Evolutionary conservation across 2,888 invertebrate species (phyloP).

Genomic region (Strigamia crassipes): DNA sequence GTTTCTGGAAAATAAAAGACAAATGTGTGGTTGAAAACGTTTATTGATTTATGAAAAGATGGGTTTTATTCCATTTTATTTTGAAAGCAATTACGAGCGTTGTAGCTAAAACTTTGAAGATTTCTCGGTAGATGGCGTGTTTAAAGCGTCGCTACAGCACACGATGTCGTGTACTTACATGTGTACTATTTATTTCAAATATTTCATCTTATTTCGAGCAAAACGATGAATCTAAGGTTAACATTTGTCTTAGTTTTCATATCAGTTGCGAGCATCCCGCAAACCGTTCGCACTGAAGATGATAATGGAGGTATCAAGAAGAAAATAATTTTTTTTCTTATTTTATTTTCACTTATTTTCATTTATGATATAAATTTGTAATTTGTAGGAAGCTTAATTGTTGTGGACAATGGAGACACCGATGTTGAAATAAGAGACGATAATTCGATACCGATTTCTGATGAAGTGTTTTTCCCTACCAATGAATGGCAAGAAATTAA

Average conservation of each 20-base stretch:
- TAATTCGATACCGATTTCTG: neutral
- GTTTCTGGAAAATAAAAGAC: neutral
- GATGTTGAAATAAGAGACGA: neutral
- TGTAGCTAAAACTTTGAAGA: too few relatives aligned
- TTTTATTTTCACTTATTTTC: neutral
- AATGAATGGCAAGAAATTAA: constrained; percentile 43
- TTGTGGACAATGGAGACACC: neutral
- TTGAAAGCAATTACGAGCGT: too few relatives aligned
- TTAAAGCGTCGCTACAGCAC: too few relatives aligned
- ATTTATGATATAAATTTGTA: neutral
- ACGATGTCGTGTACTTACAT: neutral
- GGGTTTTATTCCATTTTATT: too few relatives aligned
- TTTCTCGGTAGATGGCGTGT: neutral
- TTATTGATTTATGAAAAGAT: too few relatives aligned
- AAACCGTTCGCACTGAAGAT: neutral
- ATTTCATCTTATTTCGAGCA: neutral
- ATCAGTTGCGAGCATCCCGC: neutral
- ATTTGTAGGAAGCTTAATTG: neutral
- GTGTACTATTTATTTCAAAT: neutral
- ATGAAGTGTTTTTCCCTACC: neutral
- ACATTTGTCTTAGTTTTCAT: too few relatives aligned
- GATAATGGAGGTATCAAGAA: neutral
- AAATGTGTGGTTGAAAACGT: neutral
- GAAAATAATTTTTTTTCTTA: neutral
- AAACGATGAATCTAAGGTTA: neutral